Conservation (phyloP, 2,888 invertebrate genomes). For the Lobophora halterata region DNA sequence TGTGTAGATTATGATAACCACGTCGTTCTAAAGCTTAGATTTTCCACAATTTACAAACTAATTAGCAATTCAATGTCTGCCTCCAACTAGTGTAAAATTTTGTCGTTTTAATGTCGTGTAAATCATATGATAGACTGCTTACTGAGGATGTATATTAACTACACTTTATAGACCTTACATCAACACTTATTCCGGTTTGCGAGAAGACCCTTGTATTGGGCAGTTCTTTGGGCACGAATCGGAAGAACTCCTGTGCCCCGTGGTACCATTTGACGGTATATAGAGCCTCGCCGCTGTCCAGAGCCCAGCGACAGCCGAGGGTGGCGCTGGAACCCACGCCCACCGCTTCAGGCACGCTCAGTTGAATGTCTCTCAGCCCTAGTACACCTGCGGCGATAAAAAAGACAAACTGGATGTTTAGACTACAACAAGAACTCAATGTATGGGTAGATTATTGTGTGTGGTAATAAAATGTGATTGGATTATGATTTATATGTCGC, state of each 20-base stretch:
- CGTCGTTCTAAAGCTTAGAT: too few species aligned
- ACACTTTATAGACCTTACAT: constrained; percentile 80
- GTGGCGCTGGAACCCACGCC: constrained; percentile 86
- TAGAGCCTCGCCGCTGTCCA: constrained; percentile 84
- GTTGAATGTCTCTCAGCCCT: constrained; percentile 84
- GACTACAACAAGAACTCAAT: too few species aligned
- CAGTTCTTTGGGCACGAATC: constrained; percentile 89
- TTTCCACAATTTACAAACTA: too few species aligned
- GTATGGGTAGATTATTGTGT: constrained; percentile 1
- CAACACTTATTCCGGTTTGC: constrained; percentile 84
- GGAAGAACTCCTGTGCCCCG: constrained; percentile 88
- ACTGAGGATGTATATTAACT: too few species aligned
- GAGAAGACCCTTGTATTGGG: constrained; percentile 88
- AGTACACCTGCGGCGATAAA: constrained; percentile 81
- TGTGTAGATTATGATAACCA: too few species aligned
- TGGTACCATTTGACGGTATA: constrained; percentile 93
- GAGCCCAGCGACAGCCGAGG: constrained; percentile 86
- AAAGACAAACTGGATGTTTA: constrained; percentile 1
- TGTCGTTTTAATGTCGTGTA: too few species aligned
- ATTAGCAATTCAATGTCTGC: too few species aligned
- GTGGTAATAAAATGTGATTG: too few species aligned
- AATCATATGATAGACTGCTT: too few species aligned
- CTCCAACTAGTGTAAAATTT: too few species aligned
- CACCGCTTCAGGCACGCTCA: constrained; percentile 86
- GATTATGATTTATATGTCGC: too few species aligned